These are phyloP conservation scores for Turritopsis dohrnii DNA, from an alignment of 30 jellyfish, hydroid and myxozoan species.

Conservation along the genomic window DNA sequence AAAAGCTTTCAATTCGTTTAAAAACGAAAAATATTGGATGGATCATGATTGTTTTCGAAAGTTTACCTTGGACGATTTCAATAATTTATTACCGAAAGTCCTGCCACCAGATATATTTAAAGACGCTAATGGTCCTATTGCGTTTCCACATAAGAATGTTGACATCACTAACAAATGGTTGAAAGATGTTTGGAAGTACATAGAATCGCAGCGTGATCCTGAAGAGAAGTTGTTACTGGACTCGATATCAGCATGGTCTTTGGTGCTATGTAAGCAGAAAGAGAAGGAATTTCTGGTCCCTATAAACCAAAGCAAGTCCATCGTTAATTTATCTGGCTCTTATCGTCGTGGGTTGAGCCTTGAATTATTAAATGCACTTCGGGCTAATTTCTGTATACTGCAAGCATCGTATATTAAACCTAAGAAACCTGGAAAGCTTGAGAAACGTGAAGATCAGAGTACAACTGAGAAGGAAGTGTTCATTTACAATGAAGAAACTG, in stretches of 20 bases:
- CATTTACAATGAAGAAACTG: background rate
- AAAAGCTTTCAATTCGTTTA: background rate
- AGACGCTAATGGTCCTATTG: background rate
- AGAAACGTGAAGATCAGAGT: background rate
- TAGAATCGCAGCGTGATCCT: background rate
- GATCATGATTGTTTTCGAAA: background rate
- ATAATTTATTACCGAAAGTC: background rate
- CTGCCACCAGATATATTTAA: background rate
- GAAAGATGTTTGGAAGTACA: background rate
- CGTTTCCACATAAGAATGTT: background rate
- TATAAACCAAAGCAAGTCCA: background rate
- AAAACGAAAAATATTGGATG: background rate
- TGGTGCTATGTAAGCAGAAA: background rate
- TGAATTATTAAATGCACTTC: background rate
- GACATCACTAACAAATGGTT: background rate
- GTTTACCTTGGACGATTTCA: slow-evolving; percentile 1
- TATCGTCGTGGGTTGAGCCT: background rate
- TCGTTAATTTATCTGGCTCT: background rate
- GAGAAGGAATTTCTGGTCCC: background rate
- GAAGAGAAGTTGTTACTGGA: background rate
- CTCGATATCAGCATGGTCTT: background rate
- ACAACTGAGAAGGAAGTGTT: background rate
- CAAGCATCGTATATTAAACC: background rate
- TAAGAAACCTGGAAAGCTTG: background rate
- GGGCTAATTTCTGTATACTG: background rate